These are phyloP conservation scores for Halotydeus destructor DNA, from an alignment of 1,140 invertebrate genomes.

Conservation along the genomic window DNA sequence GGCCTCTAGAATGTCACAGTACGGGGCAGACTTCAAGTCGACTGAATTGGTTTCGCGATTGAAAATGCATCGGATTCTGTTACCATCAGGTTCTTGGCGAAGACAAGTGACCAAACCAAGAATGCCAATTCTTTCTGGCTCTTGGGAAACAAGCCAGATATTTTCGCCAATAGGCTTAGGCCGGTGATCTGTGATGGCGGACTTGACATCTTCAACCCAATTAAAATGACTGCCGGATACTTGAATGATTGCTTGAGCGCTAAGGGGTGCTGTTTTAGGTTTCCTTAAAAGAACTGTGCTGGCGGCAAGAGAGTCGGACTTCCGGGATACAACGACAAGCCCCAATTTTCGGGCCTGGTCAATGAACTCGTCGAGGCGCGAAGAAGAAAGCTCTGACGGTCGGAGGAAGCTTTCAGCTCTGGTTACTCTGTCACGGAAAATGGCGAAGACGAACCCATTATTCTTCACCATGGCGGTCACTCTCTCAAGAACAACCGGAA, in stretches of 20 bases:
- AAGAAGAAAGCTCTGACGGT: no score
- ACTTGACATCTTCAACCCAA: conserved; percentile 18
- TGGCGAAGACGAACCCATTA: conserved; percentile 50
- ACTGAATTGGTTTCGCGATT: background rate
- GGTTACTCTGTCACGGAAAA: conserved; percentile 39
- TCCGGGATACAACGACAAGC: conserved; percentile 5
- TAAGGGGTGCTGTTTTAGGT: conserved; percentile 30
- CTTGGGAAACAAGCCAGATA: conserved; percentile 18
- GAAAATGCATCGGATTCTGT: conserved; percentile 35
- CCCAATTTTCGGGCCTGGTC: background rate
- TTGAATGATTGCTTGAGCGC: conserved; percentile 24
- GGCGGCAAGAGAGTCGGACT: conserved; percentile 5
- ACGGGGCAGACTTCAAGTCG: conserved; percentile 10
- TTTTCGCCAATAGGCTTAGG: conserved; percentile 11
- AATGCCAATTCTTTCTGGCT: conserved; percentile 37
- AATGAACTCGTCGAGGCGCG: conserved; percentile 4
- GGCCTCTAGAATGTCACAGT: conserved; percentile 23
- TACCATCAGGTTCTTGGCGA: conserved; percentile 54
- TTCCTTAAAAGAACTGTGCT: conserved; percentile 7
- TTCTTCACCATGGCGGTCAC: no score
- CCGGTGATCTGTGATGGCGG: conserved; percentile 15
- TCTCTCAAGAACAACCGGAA: no score
- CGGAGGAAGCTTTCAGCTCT: conserved; percentile 19
- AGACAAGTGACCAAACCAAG: conserved; percentile 74
- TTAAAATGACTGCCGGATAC: conserved; percentile 11